These are phyloP conservation scores for Apoda limacodes DNA, from an alignment of 2,888 invertebrate genomes.

Conservation along the genomic window DNA sequence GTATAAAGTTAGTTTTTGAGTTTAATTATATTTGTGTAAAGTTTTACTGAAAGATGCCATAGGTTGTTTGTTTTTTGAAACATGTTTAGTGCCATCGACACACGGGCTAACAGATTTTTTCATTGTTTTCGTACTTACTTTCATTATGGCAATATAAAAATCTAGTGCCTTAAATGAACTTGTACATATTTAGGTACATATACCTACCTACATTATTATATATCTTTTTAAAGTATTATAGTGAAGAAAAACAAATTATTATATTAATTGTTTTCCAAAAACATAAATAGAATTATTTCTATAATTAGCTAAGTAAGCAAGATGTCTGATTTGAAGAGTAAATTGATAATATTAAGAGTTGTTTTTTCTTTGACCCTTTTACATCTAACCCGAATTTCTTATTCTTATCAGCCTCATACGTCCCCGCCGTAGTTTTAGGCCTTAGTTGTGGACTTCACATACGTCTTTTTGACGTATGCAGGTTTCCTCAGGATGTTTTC, in stretches of 20 bases:
- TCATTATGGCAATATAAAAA: slow-evolving; percentile 47
- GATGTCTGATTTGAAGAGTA: slow-evolving; percentile 64
- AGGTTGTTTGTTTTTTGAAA: slow-evolving; percentile 49
- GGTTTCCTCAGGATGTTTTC: too few relatives aligned
- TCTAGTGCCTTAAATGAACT: slow-evolving; percentile 57
- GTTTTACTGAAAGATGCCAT: too few relatives aligned
- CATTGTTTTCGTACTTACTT: slow-evolving; percentile 7
- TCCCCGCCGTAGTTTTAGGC: too few relatives aligned
- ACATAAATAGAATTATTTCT: slow-evolving; percentile 47
- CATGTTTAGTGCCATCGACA: slow-evolving; percentile 61
- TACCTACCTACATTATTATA: slow-evolving; percentile 23
- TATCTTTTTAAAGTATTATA: slow-evolving; percentile 53
- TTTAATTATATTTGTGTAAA: too few relatives aligned
- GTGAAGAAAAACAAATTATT: slow-evolving; percentile 48
- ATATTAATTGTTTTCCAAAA: slow-evolving; percentile 60
- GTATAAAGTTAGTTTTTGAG: too few relatives aligned
- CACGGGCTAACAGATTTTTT: slow-evolving; percentile 37
- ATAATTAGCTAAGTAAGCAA: slow-evolving; percentile 59
- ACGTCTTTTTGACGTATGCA: too few relatives aligned
- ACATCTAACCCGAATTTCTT: too few relatives aligned
- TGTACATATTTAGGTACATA: slow-evolving; percentile 54
- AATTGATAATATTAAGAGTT: not conserved
- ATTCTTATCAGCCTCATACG: too few relatives aligned
- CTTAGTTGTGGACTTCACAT: too few relatives aligned
- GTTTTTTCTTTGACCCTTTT: not conserved